A percentile compares a stretch with the other conserved stretches of the same genome.
phyloP scores from a whole-genome alignment of 2,888 invertebrate genomes.

The Aspidapion aeneum region DNA sequence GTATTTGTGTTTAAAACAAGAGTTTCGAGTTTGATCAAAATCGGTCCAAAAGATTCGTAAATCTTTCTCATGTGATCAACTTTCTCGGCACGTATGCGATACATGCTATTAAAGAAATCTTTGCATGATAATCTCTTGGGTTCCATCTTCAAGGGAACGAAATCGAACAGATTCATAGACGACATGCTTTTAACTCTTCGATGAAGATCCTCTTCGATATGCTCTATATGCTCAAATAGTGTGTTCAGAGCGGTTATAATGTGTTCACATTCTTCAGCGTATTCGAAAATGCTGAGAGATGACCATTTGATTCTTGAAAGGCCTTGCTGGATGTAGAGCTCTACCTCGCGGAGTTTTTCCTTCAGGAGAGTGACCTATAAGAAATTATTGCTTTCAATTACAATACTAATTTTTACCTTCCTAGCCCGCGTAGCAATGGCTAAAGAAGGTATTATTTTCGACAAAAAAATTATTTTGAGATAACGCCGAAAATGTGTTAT shows the following conservation, averaged over 20 bases:
- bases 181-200: conserved; percentile 56
- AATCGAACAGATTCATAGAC: conserved; percentile 57
- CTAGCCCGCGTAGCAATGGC: too few relatives aligned
- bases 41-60: conserved; percentile 78
- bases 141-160: conserved; percentile 31
- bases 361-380: conserved; percentile 64
- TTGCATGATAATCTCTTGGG: conserved; percentile 39
- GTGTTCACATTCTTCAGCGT: conserved; percentile 56
- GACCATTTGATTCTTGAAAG: conserved; percentile 82
- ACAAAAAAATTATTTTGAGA: too few relatives aligned
- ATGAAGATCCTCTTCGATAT: conserved; percentile 62
- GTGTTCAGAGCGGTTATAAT: conserved; percentile 60
- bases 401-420: too few relatives aligned
- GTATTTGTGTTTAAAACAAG: conserved; percentile 76
- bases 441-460: too few relatives aligned
- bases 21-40: conserved; percentile 82
- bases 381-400: too few relatives aligned
- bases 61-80: conserved; percentile 64
- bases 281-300: conserved; percentile 76
- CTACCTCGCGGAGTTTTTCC: conserved; percentile 65
- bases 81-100: conserved; percentile 64
- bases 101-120: conserved; percentile 71
- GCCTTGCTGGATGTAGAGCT: conserved; percentile 76
- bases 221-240: conserved; percentile 64
- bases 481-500: too few relatives aligned